Evolutionary conservation across 1,140 invertebrate species (phyloP).

Genomic region (Drosophila fuyamai): DNA sequence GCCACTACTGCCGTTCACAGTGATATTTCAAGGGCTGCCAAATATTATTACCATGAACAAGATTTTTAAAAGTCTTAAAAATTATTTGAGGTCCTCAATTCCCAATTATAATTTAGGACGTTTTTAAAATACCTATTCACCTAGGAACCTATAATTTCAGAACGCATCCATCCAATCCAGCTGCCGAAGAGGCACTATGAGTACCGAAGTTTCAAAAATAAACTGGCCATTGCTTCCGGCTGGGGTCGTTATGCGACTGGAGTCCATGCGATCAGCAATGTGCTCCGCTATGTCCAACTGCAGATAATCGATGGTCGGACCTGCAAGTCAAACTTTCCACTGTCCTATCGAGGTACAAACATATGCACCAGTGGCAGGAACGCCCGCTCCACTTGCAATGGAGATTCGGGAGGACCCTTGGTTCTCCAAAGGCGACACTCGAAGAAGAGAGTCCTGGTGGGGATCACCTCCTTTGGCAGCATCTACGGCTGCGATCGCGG

Average conservation of each 20-base stretch:
- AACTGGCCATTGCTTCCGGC: constrained; percentile 84
- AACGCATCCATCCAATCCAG: constrained; percentile 85
- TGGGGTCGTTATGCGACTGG: constrained; percentile 85
- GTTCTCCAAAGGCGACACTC: constrained; percentile 74
- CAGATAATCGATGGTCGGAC: constrained; percentile 86
- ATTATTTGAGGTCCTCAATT: no score
- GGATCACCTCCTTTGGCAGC: constrained; percentile 86
- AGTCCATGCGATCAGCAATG: constrained; percentile 80
- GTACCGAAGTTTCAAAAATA: constrained; percentile 82
- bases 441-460: constrained; percentile 83
- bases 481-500: constrained; percentile 86
- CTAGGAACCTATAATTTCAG: constrained; percentile 61
- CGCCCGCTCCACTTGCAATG: constrained; percentile 84
- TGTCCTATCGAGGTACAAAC: constrained; percentile 85
- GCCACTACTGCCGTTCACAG: no score
- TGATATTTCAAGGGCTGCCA: no score
- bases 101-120: no score
- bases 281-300: constrained; percentile 85
- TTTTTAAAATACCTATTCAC: neutral
- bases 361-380: constrained; percentile 85
- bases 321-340: constrained; percentile 86
- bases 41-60: no score
- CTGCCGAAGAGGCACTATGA: constrained; percentile 84
- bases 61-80: no score
- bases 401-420: constrained; percentile 86